phyloP scores from a whole-genome alignment of 2,888 invertebrate species.

The Pocota personata region DNA sequence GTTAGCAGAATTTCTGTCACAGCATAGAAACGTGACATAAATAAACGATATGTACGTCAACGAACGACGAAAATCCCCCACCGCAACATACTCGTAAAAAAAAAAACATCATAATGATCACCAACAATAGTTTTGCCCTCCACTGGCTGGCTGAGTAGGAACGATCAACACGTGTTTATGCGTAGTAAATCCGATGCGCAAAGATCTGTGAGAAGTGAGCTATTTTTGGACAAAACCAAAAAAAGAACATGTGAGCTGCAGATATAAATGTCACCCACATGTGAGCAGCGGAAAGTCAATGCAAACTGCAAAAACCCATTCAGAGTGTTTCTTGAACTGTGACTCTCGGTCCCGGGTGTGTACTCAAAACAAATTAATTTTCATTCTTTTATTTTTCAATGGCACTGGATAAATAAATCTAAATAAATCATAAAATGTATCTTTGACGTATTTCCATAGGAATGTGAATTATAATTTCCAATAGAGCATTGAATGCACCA shows the following conservation, averaged over 20 bases:
- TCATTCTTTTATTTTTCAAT: not conserved
- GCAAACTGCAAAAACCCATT: not conserved
- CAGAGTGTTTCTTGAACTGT: slow-evolving; percentile 12
- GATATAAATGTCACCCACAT: slow-evolving; percentile 28
- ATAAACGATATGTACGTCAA: not conserved
- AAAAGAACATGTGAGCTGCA: slow-evolving; percentile 27
- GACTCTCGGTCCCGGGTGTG: not conserved
- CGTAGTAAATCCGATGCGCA: not conserved
- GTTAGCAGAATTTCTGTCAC: not conserved
- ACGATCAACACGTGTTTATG: not conserved
- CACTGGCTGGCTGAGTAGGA: not conserved
- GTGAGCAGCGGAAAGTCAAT: not conserved
- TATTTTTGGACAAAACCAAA: slow-evolving; percentile 20
- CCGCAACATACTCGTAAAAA: too few relatives aligned
- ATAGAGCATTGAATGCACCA: not conserved
- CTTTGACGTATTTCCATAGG: not conserved
- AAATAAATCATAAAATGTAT: not conserved
- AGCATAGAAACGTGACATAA: not conserved
- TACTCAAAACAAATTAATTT: not conserved
- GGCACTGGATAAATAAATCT: not conserved
- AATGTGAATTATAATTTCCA: not conserved
- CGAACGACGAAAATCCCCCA: not conserved
- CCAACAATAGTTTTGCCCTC: not conserved
- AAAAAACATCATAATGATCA: not conserved
- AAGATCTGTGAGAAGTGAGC: not conserved